Conservation (phyloP, 2,113 vertebrate genomes). For the Thunnus thynnus region DNA sequence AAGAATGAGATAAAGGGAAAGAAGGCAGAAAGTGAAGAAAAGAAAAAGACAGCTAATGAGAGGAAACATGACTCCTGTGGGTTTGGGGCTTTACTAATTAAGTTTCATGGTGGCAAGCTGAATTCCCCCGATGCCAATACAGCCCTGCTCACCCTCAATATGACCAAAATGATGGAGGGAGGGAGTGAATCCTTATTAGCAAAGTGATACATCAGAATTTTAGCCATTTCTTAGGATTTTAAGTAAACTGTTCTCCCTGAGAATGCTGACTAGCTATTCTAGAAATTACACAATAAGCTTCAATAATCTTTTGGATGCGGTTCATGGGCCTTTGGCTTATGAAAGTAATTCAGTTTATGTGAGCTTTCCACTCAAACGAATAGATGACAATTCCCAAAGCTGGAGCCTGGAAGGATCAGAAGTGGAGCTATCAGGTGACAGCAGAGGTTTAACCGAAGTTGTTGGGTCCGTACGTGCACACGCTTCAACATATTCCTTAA, state of each 20-base stretch:
- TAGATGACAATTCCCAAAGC: conserved; percentile 33
- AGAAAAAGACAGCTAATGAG: conserved; percentile 22
- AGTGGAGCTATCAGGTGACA: conserved; percentile 52
- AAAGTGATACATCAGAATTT: conserved; percentile 4
- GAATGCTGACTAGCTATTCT: conserved; percentile 43
- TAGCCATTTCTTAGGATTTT: background rate
- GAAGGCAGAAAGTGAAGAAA: background rate
- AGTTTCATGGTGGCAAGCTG: conserved; percentile 27
- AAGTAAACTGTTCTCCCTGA: background rate
- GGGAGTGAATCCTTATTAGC: background rate
- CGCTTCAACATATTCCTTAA: background rate
- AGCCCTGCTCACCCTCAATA: conserved; percentile 39
- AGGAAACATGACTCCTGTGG: conserved; percentile 31
- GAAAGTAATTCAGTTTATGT: conserved; percentile 6
- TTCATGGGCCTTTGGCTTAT: conserved; percentile 7
- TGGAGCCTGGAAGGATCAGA: conserved; percentile 28
- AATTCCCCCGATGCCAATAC: conserved; percentile 15
- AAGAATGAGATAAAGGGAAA: background rate
- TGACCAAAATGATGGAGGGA: background rate
- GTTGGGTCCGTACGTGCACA: background rate
- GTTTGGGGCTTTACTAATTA: conserved; percentile 38
- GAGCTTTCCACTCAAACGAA: conserved; percentile 33
- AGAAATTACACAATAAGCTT: conserved; percentile 49
- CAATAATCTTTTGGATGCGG: conserved; percentile 39
- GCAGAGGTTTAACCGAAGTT: background rate